These are phyloP conservation scores for Ericerus pela DNA, from an alignment of 1,140 invertebrate species.

Conservation along the genomic window DNA sequence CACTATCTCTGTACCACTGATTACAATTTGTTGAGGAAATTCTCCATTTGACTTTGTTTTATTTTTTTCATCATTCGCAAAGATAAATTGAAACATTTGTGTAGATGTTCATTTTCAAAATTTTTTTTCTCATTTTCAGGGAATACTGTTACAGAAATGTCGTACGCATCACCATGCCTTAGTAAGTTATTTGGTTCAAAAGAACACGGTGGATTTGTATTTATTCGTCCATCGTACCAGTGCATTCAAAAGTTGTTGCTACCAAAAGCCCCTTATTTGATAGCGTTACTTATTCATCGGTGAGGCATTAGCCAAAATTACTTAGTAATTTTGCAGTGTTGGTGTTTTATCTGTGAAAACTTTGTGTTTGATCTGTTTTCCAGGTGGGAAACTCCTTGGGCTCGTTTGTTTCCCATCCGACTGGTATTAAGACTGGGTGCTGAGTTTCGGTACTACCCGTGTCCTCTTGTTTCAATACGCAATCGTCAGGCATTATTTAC, in stretches of 20 bases:
- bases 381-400: slow-evolving; percentile 75
- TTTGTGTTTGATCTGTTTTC: slow-evolving; percentile 13
- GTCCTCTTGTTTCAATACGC: slow-evolving; percentile 64
- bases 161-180: slow-evolving; percentile 44
- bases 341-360: too few relatives aligned
- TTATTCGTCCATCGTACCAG: slow-evolving; percentile 65
- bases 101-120: neutral
- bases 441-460: slow-evolving; percentile 77
- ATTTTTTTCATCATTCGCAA: too few relatives aligned
- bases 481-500: slow-evolving; percentile 66
- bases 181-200: slow-evolving; percentile 55
- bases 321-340: too few relatives aligned
- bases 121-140: slow-evolving; percentile 35
- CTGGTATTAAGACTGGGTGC: slow-evolving; percentile 65
- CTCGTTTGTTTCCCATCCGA: slow-evolving; percentile 64
- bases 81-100: too few relatives aligned
- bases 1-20: too few relatives aligned
- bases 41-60: too few relatives aligned
- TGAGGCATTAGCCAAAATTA: slow-evolving; percentile 34
- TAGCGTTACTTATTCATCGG: slow-evolving; percentile 68
- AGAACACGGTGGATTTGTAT: slow-evolving; percentile 72
- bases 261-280: slow-evolving; percentile 59
- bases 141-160: slow-evolving; percentile 53
- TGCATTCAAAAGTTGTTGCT: slow-evolving; percentile 62
- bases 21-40: too few relatives aligned